A percentile compares a stretch with the other conserved stretches of the same genome.
phyloP scores from a whole-genome alignment of 2,888 invertebrate genomes.

The Athalia rosae region DNA sequence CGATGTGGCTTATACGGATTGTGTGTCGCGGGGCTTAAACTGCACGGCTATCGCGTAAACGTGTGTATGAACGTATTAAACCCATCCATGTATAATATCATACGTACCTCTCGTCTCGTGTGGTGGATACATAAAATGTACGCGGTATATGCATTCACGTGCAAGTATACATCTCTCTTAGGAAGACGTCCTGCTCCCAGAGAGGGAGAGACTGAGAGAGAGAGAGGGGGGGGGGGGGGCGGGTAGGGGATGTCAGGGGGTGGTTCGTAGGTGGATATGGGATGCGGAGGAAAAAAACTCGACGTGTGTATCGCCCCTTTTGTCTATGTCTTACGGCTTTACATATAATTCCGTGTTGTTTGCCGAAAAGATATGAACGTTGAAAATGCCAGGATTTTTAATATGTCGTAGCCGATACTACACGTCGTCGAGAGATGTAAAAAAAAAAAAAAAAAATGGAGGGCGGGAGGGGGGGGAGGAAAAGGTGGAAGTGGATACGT shows the following conservation, averaged over 20 bases:
- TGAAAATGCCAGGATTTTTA: slow-evolving; percentile 40
- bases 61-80: neutral
- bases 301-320: slow-evolving; percentile 57
- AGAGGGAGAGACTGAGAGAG: neutral
- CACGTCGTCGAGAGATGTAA: neutral
- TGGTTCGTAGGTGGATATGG: too few relatives aligned
- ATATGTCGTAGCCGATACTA: slow-evolving; percentile 21
- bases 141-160: neutral
- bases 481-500: too few relatives aligned
- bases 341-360: slow-evolving; percentile 78
- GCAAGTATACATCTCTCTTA: neutral
- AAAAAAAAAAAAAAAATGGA: too few relatives aligned
- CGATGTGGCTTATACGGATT: slow-evolving; percentile 40
- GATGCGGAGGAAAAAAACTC: neutral
- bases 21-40: slow-evolving; percentile 31
- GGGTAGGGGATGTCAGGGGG: neutral
- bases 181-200: neutral
- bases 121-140: too few relatives aligned
- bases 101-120: too few relatives aligned
- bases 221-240: neutral
- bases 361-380: slow-evolving; percentile 75
- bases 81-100: neutral
- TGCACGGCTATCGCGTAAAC: slow-evolving; percentile 14
- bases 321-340: slow-evolving; percentile 78
- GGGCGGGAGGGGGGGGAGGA: too few relatives aligned